phyloP scores from a whole-genome alignment of 2,113 vertebrate genomes.

The Xenus cinereus region DNA sequence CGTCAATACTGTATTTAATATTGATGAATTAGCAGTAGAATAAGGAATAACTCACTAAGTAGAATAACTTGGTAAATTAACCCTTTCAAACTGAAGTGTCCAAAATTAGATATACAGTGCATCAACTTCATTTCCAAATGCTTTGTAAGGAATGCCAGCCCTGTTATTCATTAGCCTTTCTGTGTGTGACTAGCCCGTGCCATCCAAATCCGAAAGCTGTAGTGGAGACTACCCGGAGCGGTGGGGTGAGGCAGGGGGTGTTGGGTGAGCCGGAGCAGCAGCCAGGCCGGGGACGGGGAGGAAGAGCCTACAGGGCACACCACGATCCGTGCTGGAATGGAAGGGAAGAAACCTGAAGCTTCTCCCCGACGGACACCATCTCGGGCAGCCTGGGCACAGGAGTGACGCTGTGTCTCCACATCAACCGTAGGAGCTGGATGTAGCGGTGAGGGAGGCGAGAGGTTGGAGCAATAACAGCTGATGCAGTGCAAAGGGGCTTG shows the following conservation, averaged over 20 bases:
- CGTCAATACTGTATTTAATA: neutral
- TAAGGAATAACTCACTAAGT: neutral
- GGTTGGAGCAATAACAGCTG: neutral
- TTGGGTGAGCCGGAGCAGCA: neutral
- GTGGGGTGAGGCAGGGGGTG: neutral
- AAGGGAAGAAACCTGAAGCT: neutral
- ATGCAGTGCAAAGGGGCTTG: neutral
- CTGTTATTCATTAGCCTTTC: neutral
- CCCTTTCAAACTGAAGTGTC: neutral
- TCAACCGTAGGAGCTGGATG: neutral
- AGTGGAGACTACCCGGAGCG: neutral
- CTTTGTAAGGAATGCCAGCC: neutral
- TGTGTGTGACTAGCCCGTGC: neutral
- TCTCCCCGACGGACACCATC: neutral
- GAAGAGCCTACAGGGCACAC: neutral
- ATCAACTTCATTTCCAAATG: neutral
- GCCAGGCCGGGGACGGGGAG: neutral
- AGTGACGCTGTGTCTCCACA: neutral
- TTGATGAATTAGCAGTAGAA: neutral
- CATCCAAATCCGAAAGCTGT: neutral
- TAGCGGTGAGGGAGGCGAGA: neutral
- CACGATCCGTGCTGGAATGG: neutral
- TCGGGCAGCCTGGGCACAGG: neutral
- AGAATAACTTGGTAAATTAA: neutral
- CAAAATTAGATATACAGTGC: neutral